Conservation (phyloP, 2,113 vertebrate genomes). For the Calcarius ornatus region DNA sequence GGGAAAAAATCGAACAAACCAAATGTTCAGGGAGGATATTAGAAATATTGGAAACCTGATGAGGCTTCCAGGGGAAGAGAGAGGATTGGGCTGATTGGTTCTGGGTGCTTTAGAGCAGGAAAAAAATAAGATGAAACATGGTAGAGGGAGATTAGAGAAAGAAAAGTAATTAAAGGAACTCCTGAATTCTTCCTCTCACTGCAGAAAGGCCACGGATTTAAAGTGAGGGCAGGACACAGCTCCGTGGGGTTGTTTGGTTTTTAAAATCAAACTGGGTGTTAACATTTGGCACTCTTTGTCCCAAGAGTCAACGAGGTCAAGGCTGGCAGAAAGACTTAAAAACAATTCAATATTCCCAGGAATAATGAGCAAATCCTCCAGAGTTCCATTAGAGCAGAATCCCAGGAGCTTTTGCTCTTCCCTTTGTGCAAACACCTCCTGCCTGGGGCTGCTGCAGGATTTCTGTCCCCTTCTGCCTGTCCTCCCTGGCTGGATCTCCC, state of each 20-base stretch:
- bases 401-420: not conserved
- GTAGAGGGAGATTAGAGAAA: not conserved
- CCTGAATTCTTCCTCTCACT: not conserved
- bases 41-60: not conserved
- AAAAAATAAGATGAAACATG: not conserved
- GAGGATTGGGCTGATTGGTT: not conserved
- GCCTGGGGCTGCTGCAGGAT: not conserved
- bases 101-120: not conserved
- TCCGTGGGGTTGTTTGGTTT: not conserved
- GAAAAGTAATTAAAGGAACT: not conserved
- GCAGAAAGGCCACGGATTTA: not conserved
- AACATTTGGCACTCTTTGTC: not conserved
- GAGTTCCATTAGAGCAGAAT: not conserved
- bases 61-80: not conserved
- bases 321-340: not conserved
- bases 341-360: not conserved
- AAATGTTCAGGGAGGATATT: not conserved
- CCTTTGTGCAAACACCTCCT: not conserved
- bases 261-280: not conserved
- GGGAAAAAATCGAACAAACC: not conserved
- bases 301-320: not conserved
- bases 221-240: not conserved
- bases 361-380: not conserved
- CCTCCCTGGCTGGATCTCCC: not conserved
- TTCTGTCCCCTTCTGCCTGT: accelerated